Percentiles rank a stretch among this genome's conserved stretches.
These are phyloP conservation scores for Athene cunicularia DNA, from an alignment of 2,113 vertebrate genomes.

Conservation along the genomic window DNA sequence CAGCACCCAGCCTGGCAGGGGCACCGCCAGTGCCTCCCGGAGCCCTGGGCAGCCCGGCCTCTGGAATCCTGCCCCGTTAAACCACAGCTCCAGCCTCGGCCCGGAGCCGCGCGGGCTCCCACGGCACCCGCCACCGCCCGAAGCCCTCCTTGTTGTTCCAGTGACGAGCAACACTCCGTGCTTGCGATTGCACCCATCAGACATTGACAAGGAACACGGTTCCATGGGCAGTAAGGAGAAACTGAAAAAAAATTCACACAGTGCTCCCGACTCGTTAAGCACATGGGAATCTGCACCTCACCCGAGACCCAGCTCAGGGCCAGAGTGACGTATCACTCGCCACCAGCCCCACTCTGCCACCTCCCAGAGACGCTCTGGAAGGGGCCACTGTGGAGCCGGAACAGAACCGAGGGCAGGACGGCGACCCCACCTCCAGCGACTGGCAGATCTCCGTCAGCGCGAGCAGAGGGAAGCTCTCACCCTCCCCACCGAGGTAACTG, in stretches of 20 bases:
- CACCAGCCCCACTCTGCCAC: neutral
- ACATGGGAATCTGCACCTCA: neutral
- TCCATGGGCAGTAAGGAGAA: neutral
- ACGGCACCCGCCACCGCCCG: neutral
- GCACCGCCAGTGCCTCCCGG: neutral
- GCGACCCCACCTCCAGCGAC: rapidly evolving
- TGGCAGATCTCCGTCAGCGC: rapidly evolving
- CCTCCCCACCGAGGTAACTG: neutral
- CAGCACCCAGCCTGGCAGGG: neutral
- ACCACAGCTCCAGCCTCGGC: neutral
- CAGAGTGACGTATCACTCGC: no score
- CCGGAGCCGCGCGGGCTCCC: neutral
- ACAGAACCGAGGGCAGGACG: neutral
- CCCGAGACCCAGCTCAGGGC: neutral
- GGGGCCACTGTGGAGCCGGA: neutral
- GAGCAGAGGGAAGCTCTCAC: neutral
- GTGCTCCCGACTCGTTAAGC: neutral
- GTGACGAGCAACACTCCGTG: no score
- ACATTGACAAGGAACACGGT: neutral
- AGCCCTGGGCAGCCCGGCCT: neutral
- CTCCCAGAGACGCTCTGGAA: rapidly evolving
- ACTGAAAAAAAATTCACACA: neutral
- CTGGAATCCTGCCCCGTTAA: neutral
- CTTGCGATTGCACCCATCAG: neutral
- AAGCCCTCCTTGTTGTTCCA: neutral